Conservation (phyloP, 2,888 invertebrate genomes). For the Scaptomyza tumidula region DNA sequence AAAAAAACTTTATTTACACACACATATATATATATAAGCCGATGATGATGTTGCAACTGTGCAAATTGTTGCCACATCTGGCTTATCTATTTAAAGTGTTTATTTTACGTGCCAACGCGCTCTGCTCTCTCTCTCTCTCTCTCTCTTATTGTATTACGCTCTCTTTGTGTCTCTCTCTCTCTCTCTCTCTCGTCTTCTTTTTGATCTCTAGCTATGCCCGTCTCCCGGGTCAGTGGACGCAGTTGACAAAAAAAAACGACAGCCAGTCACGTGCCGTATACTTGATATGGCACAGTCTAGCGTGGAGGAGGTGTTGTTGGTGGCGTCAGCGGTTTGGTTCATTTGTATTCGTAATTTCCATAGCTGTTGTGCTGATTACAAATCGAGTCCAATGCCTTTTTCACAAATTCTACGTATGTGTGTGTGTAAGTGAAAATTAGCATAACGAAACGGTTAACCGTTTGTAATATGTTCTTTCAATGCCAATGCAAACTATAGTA, state of each 20-base stretch:
- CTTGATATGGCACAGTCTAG: constrained; percentile 19
- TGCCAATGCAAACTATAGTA: background rate
- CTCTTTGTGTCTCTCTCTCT: background rate
- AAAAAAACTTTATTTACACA: constrained; percentile 3
- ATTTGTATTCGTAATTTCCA: constrained; percentile 16
- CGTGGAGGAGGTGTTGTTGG: background rate
- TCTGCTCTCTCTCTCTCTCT: background rate
- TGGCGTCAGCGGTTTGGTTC: background rate
- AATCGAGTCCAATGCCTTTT: constrained; percentile 46
- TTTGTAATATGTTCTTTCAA: constrained; percentile 5
- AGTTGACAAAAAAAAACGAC: background rate
- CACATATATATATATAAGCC: too few relatives aligned
- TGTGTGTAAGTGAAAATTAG: constrained; percentile 30
- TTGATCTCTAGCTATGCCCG: background rate
- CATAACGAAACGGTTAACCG: constrained; percentile 33
- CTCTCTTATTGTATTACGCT: background rate
- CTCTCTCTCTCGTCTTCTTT: background rate
- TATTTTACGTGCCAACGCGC: constrained; percentile 15
- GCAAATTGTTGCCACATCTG: constrained; percentile 35
- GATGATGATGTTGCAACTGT: constrained; percentile 35
- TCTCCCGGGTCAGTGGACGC: constrained; percentile 39
- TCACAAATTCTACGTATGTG: constrained; percentile 1
- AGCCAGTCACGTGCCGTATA: constrained; percentile 47
- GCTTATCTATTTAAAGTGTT: constrained; percentile 2
- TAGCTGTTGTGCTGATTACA: constrained; percentile 35